Base-by-base conservation (phyloP, 2,888 invertebrate species). In the Calephelis perditalis region DNA sequence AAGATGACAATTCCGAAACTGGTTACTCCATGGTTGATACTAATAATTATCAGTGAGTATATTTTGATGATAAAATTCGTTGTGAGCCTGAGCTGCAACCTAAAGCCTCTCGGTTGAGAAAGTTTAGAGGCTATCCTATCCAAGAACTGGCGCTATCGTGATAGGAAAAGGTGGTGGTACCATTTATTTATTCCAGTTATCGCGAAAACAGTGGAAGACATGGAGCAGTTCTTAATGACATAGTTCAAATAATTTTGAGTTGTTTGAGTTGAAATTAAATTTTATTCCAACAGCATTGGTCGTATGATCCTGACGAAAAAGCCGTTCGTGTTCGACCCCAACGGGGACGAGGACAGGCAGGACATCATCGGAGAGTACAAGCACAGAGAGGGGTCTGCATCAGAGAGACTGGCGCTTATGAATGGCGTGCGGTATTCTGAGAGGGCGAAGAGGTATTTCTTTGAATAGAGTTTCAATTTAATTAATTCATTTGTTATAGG, bases 351-450 rank as follows among this genome's bases (percentile, higher is more conserved):
- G 57, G 96, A 96, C 71, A 86, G 93, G 1, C 92, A 94, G 72
- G 94, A 96, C 70, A 93, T 96, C 68, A 95, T 94, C 0, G 70
- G 79, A 0, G 83, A 92, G 65, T 96, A 96, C 84, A 96, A 96
- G 80, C 91, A 93, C 57, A 85, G 86, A 60, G 96, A 96, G 84
- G 95, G 95, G 11, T 92, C 94, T 0, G 91, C 93, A 11, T 94
- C 93, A 0, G 96, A 97, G 79, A 85, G 96, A 8, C 79, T 95
- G 64, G 93, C 95, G 1, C 87, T 96, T 40, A 92, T 94, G 81
- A 95, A 95, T 74, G 96, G 96, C 0, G 95, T 95, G 0, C 84
- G 95, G 11, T 92, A 92, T 69, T 92, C 93, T 0, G 92, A 92
- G 71, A 88, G 93, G 59, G 95, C 95, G 1, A 94, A 94, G 82